These are phyloP conservation scores for Lophura swinhoii DNA, from an alignment of 2,797 vertebrate genomes.

Conservation along the genomic window DNA sequence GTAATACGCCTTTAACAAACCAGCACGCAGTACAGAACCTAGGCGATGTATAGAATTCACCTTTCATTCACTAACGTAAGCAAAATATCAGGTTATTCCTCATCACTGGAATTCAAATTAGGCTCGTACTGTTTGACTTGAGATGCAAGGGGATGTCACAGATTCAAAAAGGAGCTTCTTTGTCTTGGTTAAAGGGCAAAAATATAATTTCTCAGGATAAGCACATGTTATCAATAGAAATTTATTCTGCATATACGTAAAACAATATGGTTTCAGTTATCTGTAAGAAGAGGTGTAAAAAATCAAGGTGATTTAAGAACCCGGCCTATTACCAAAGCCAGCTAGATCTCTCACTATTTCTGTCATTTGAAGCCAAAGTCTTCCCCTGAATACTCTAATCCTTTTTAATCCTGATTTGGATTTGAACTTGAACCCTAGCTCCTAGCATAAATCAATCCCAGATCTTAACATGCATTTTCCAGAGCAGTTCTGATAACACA, in stretches of 20 bases:
- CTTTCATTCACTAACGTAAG: slow-evolving; percentile 37
- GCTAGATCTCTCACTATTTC: slow-evolving; percentile 26
- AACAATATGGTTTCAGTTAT: slow-evolving; percentile 28
- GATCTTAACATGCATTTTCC: slow-evolving; percentile 17
- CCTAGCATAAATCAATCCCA: slow-evolving; percentile 50
- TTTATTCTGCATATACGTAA: neutral
- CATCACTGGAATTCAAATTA: slow-evolving; percentile 33
- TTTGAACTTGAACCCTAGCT: slow-evolving; percentile 23
- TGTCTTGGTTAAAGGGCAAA: neutral
- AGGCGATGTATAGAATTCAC: slow-evolving; percentile 27
- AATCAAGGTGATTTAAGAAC: slow-evolving; percentile 51
- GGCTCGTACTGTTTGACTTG: neutral
- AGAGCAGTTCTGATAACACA: slow-evolving; percentile 31
- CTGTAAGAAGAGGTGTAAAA: slow-evolving; percentile 15
- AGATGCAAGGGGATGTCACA: neutral
- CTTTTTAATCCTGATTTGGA: slow-evolving; percentile 46
- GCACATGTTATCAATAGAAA: neutral
- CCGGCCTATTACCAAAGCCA: slow-evolving; percentile 23
- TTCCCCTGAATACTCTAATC: slow-evolving; percentile 35
- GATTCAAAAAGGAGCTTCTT: neutral
- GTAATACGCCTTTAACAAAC: slow-evolving; percentile 44
- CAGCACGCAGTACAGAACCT: neutral
- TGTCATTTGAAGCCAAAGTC: slow-evolving; percentile 45
- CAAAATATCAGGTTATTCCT: slow-evolving; percentile 46
- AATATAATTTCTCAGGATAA: neutral